A percentile compares a stretch with the other conserved stretches of the same genome.
Evolutionary conservation across 2,888 invertebrate genomes (phyloP).

Genomic region (Bombylius major): DNA sequence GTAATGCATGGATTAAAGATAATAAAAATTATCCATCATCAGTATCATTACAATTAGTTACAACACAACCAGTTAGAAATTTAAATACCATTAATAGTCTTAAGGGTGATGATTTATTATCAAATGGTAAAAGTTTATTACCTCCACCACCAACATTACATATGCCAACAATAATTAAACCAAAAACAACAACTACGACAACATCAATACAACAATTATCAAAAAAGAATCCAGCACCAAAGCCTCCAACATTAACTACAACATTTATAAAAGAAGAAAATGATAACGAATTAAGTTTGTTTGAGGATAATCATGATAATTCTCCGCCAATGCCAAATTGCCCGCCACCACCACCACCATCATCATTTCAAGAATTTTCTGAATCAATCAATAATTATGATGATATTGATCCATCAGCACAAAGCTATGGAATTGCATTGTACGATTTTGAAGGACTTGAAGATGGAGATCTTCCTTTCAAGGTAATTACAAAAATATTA

Average conservation of each 20-base stretch:
- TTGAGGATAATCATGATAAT: conserved; percentile 27
- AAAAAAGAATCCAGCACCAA: conserved; percentile 28
- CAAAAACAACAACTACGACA: conserved; percentile 36
- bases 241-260: conserved; percentile 20
- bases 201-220: background rate
- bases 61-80: conserved; percentile 26
- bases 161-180: conserved; percentile 61
- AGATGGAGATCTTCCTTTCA: conserved; percentile 65
- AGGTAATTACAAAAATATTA: conserved; percentile 37
- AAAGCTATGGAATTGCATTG: conserved; percentile 62
- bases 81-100: conserved; percentile 13
- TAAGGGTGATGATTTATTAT: conserved; percentile 48
- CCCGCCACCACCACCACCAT: conserved; percentile 65
- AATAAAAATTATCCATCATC: background rate
- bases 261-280: conserved; percentile 11
- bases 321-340: conserved; percentile 70
- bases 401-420: conserved; percentile 30
- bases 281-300: conserved; percentile 12
- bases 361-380: conserved; percentile 13
- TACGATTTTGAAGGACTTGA: conserved; percentile 66
- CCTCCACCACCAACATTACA: conserved; percentile 36
- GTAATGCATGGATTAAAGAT: background rate
- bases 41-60: conserved; percentile 22
- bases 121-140: conserved; percentile 39
- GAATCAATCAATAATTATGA: background rate